Evolutionary conservation across 2,888 invertebrate species (phyloP), one percentile per base, ranked within the genome.

Genomic region (Epicampocera succincta): DNA sequence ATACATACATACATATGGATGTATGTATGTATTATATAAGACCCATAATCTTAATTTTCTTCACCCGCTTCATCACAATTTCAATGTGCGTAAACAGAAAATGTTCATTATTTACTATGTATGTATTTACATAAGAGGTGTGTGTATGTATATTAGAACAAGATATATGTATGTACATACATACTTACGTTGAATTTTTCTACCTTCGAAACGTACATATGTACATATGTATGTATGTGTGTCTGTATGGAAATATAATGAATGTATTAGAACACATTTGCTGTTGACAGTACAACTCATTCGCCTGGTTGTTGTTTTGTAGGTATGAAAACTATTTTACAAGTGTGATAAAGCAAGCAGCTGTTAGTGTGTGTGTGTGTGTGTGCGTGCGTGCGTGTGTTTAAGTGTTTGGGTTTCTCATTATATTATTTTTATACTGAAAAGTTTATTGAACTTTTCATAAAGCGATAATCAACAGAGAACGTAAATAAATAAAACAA

Each of bases 401-500:
- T 17, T 11, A 6, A n/a, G 4, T 33, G 44, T 29, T 33, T 50
- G 65, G n/a, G 25, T 50, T 60, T 60, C 42, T 52, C 61, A 44
- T 72, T 13, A 74, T 48, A 42, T 44, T 74, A 25, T 63, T 74
- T 44, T 74, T 63, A 54, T 46, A 54, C 54, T 65, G 25, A 46
- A 66, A 56, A 66, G 74, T 74, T 74, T 33, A 74, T 66, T 74
- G 65, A 74, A 74, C 74, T 66, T 56, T 58, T 66, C 56, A 21
- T 29, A 29, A 40, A 40, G 58, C 48, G 74, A 66, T 74, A 74
- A 48, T 48, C 38, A 74, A 66, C 13, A 56, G 21, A 74, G 15
- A 66, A 66, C 58, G 56, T 74, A 58, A 73, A 56, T 66, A 66
- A 56, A 42, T 44, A 33, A 9, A 38, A 66, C 8, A 29, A 69